Percentiles rank a stretch among this genome's conserved stretches.
Evolutionary conservation across 64 coral and sea anemone genomes (phyloP).

Genomic region (Stichodactyla helianthus): DNA sequence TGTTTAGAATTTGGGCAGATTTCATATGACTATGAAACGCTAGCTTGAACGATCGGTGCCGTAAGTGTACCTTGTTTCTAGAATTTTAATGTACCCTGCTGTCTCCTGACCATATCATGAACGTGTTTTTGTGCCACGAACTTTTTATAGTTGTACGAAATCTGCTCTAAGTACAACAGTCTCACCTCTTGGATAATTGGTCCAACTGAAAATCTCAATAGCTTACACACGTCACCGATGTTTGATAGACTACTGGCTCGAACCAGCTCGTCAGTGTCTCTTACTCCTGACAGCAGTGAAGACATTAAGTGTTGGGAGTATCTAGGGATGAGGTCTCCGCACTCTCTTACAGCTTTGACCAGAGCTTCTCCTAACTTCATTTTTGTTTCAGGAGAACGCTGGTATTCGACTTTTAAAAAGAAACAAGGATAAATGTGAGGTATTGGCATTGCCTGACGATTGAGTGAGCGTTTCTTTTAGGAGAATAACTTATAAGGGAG

Average conservation of each 20-base stretch:
- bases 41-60: no score
- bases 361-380: constrained; percentile 89
- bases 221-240: constrained; percentile 80
- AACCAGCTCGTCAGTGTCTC: constrained; percentile 69
- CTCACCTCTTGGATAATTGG: constrained; percentile 80
- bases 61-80: no score
- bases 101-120: no score
- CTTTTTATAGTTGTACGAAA: no score
- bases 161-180: not conserved
- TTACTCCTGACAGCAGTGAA: constrained; percentile 58
- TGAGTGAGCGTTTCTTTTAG: no score
- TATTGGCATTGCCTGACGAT: no score
- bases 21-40: no score
- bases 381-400: constrained; percentile 47
- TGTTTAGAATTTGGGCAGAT: no score
- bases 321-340: constrained; percentile 67
- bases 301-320: constrained; percentile 72
- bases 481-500: no score
- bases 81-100: no score
- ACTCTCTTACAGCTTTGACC: constrained; percentile 62
- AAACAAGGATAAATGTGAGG: not conserved
- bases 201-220: constrained; percentile 71
- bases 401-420: not conserved
- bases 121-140: no score
- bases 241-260: constrained; percentile 93